These are phyloP conservation scores for Dryomyza anilis DNA, from an alignment of 2,888 invertebrate genomes.

Conservation along the genomic window DNA sequence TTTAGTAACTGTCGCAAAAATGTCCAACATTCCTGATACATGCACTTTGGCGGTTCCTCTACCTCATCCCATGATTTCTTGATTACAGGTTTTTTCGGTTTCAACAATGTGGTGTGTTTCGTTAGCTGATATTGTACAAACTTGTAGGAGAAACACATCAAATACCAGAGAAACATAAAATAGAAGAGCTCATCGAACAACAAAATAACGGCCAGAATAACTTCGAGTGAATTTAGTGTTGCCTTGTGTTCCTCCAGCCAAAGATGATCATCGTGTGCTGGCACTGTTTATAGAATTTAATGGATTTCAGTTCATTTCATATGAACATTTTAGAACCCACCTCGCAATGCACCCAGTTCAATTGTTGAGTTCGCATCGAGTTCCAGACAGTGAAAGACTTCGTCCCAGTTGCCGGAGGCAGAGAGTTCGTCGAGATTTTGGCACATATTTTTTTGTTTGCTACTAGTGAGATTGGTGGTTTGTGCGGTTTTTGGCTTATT, in stretches of 20 bases:
- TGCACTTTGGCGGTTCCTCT: background rate
- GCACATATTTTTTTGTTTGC: conserved; percentile 12
- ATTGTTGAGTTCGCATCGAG: conserved; percentile 37
- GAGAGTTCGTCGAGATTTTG: conserved; percentile 30
- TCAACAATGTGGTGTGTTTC: background rate
- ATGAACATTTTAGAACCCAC: conserved; percentile 19
- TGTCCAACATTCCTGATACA: too few species aligned
- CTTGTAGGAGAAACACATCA: too few species aligned
- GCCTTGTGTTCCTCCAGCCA: conserved; percentile 36
- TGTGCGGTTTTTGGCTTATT: background rate
- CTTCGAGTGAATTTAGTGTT: conserved; percentile 33
- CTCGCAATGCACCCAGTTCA: conserved; percentile 33
- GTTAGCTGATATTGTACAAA: conserved; percentile 25
- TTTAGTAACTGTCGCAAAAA: too few species aligned
- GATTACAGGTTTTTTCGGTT: background rate
- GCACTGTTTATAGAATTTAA: conserved; percentile 14
- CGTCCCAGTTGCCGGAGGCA: conserved; percentile 34
- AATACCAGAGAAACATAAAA: too few species aligned
- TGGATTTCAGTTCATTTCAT: background rate
- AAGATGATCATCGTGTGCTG: conserved; percentile 18
- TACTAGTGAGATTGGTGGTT: background rate
- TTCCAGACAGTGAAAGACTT: conserved; percentile 34
- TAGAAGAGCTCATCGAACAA: conserved; percentile 35
- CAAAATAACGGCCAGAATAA: conserved; percentile 34
- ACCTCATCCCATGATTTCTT: background rate